Base-by-base conservation (phyloP, 2,888 invertebrate genomes). In the Creontiades dilutus region DNA sequence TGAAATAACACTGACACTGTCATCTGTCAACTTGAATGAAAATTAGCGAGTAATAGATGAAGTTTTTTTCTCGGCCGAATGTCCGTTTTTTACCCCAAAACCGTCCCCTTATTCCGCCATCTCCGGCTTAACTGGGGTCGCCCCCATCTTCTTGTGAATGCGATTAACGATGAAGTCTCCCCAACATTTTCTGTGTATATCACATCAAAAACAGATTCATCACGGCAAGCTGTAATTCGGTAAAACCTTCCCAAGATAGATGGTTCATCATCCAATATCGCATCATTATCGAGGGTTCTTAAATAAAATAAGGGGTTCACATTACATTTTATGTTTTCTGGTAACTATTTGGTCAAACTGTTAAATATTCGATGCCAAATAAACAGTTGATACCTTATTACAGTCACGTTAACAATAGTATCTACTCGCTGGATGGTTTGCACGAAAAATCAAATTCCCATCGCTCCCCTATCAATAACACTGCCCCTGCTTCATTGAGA, bases 1-100 rank as follows among this genome's bases (percentile, higher is more conserved):
- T 86, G 48, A 75, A 86, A 86, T 86, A 86, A 86, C 86, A 86
- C 61, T 75, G 37, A 37, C 85, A 85, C 61, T 75, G 86, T 86
- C 86, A 86, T 75, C 75, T 46, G 86, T 86, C 86, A 86, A 75
- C 75, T 68, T 37, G 86, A 86, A 68, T 86, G 68, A 86, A 86
- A 86, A 86, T 86, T 47, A 82, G 52, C 27, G 52, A 82, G 82
- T 82, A 82, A 82, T 82, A 7, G 82, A 82, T 82, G 47, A 27
- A 27, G 23, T 23, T 82, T 82, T 52, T 68, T 23, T 68, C 23
- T 23, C 68, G 4, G 3, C 82, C 47, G 19, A 82, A 82, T 47
- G 52, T 52, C 13, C 82, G 14, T 23, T 52, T 47, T 82, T 82
- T 52, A 11, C 23, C 27, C 27, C n/a, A 82, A 52, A 47, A n/a